Base-by-base conservation (phyloP, 1,140 invertebrate genomes). In the Drosophila pruinosa region DNA sequence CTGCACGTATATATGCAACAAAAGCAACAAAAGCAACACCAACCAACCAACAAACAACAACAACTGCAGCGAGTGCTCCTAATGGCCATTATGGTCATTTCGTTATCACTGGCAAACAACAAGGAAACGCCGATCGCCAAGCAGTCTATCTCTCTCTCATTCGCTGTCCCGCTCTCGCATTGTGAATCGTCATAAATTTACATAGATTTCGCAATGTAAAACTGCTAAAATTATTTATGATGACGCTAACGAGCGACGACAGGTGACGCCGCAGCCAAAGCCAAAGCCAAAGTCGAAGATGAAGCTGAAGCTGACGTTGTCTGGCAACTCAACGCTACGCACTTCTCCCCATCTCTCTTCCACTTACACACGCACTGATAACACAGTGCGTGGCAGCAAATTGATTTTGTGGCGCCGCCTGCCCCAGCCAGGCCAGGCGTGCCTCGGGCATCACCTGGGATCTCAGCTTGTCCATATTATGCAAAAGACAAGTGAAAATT, bases 171-270 rank as follows among this genome's bases (percentile, higher is more conserved):
- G 6, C 7, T 4, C 19, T 22, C 52, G 8, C 14, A 17, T 26
- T 43, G 52, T 39, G 50, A 58, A 28, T 67, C 54, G 82, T 86
- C 78, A 88, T 88, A 86, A 86, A 86, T 86, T 75, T 86, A 65
- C 82, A 86, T 82, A 78, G 78, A 64, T 78, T 82, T 86, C 68
- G 82, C 78, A 73, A 69, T 62, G 56, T 41, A 68, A 72, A 86
- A 88, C 63, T 70, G 65, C 69, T 70, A 80, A 80, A 88, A 86
- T 88, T 88, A 86, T 86, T 86, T 86, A 86, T 75, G 81, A 86
- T 86, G 81, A 86, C 82, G 81, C 82, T 86, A 86, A 86, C 81
- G 81, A 88, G 78, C 82, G 82, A 72, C 82, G 82, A 86, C 81
- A 86, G 78, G 78, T 86, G 81, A 70, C 65, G 81, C 78, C 62